Conservation (phyloP, 1,140 invertebrate species). For the Gryllus bimaculatus region DNA sequence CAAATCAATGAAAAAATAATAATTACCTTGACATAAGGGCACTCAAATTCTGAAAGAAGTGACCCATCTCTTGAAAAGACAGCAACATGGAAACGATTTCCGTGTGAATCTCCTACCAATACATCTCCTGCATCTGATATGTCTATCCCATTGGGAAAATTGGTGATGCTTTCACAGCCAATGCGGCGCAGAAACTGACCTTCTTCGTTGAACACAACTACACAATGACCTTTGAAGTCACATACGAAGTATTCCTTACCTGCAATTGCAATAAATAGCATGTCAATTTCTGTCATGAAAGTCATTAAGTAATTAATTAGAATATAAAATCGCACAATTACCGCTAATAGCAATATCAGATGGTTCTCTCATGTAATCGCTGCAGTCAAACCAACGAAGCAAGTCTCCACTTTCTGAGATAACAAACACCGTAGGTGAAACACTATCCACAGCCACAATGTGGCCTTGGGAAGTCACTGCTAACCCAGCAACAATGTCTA, state of each 20-base stretch:
- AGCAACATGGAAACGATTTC: slow-evolving; percentile 93
- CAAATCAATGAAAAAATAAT: too few relatives aligned
- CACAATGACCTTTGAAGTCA: slow-evolving; percentile 96
- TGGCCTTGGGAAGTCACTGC: slow-evolving; percentile 79
- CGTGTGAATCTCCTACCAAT: slow-evolving; percentile 92
- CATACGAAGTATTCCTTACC: slow-evolving; percentile 94
- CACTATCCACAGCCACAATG: slow-evolving; percentile 94
- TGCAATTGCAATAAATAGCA: slow-evolving; percentile 34
- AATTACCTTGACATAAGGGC: slow-evolving; percentile 83
- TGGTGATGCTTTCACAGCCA: slow-evolving; percentile 89
- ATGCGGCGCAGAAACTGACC: slow-evolving; percentile 85
- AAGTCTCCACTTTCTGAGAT: slow-evolving; percentile 84
- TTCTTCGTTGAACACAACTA: slow-evolving; percentile 88
- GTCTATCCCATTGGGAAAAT: slow-evolving; percentile 96
- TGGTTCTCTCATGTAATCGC: slow-evolving; percentile 92
- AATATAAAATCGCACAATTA: slow-evolving; percentile 28
- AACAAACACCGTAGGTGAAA: slow-evolving; percentile 92
- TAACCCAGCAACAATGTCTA: slow-evolving; percentile 94
- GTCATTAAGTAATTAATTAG: background rate
- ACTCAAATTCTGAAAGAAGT: slow-evolving; percentile 88
- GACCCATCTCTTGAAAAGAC: slow-evolving; percentile 81
- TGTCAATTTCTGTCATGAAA: background rate
- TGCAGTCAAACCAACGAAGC: slow-evolving; percentile 91
- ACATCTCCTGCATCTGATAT: slow-evolving; percentile 93
- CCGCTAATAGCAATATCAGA: slow-evolving; percentile 91